Evolutionary conservation across 1,140 invertebrate genomes (phyloP).

Genomic region (Penaeus vannamei): DNA sequence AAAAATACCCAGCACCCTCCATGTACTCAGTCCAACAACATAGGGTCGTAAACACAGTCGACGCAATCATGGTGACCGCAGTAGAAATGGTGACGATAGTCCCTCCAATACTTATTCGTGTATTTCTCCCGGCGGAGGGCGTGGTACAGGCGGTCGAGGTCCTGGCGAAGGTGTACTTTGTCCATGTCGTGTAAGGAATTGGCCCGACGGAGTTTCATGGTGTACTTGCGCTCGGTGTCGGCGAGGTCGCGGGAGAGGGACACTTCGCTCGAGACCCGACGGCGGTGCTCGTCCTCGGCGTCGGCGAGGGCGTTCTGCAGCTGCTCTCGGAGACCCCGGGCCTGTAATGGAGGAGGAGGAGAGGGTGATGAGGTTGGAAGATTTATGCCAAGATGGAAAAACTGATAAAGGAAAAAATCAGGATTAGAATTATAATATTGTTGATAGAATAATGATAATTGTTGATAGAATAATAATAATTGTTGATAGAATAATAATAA

Average conservation of each 20-base stretch:
- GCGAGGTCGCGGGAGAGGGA: conserved; percentile 45
- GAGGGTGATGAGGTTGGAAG: background rate
- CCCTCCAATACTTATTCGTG: conserved; percentile 23
- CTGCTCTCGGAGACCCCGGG: conserved; percentile 33
- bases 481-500: too few relatives aligned
- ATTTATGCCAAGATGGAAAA: too few relatives aligned
- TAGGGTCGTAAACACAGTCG: conserved; percentile 49
- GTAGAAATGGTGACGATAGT: conserved; percentile 38
- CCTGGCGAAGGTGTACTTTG: conserved; percentile 53
- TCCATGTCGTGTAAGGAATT: conserved; percentile 60
- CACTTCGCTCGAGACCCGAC: conserved; percentile 48
- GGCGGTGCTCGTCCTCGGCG: conserved; percentile 59
- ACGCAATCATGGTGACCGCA: conserved; percentile 48
- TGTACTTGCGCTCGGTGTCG: conserved; percentile 31
- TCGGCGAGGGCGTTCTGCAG: conserved; percentile 42
- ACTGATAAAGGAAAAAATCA: too few relatives aligned
- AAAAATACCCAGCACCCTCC: background rate
- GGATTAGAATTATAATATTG: too few relatives aligned
- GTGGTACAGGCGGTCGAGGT: conserved; percentile 46
- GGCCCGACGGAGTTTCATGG: conserved; percentile 41
- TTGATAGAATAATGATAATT: too few relatives aligned
- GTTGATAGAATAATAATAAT: too few relatives aligned
- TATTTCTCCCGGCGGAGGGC: conserved; percentile 58
- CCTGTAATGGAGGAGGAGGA: background rate
- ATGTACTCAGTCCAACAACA: conserved; percentile 37